Evolutionary conservation across 2,113 vertebrate species (phyloP).

Genomic region (Pterophyllum scalare): DNA sequence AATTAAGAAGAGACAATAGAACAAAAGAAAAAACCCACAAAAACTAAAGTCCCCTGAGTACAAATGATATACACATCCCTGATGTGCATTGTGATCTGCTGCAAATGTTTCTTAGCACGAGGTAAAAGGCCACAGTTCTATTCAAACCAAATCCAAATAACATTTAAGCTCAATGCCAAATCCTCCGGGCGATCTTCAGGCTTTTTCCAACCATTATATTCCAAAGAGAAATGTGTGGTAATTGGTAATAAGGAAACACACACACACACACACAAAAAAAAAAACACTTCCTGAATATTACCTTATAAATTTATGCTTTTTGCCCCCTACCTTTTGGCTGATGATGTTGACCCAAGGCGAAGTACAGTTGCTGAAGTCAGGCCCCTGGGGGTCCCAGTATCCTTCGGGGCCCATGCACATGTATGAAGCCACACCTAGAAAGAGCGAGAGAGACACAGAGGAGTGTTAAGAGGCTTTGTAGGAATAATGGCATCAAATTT

Average conservation of each 20-base stretch:
- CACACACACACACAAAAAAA: background rate
- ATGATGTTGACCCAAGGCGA: conserved; percentile 97
- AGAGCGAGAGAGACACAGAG: conserved; percentile 5
- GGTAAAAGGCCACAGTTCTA: background rate
- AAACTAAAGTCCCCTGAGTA: background rate
- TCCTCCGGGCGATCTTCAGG: background rate
- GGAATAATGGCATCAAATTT: background rate
- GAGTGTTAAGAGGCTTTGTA: background rate
- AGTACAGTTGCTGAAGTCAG: conserved; percentile 97
- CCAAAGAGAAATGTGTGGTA: background rate
- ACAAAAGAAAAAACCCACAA: conserved; percentile 15
- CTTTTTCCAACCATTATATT: background rate
- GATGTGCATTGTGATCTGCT: background rate
- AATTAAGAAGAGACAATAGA: conserved; percentile 45
- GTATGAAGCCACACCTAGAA: conserved; percentile 90
- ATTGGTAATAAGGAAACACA: background rate
- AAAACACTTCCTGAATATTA: background rate
- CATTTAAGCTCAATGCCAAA: background rate
- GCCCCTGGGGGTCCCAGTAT: conserved; percentile 93
- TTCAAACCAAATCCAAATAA: background rate
- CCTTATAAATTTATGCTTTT: background rate
- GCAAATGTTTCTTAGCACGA: background rate
- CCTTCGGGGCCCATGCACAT: conserved; percentile 88
- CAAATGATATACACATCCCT: background rate
- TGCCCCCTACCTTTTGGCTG: conserved; percentile 88